Evolutionary conservation across 2,113 vertebrate species (phyloP).

Genomic region (Pterocles orientalis): DNA sequence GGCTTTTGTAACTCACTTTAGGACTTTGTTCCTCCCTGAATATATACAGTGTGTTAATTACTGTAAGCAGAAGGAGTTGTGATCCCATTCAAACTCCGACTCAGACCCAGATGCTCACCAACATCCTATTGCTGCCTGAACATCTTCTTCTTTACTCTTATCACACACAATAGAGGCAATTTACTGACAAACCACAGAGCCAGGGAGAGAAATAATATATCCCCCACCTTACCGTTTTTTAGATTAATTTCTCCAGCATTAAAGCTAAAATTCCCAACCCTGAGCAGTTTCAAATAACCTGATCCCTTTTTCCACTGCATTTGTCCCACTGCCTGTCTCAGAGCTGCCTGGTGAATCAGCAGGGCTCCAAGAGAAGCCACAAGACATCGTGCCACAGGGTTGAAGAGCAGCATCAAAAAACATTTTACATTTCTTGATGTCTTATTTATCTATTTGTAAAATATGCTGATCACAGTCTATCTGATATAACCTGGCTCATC

Average conservation of each 20-base stretch:
- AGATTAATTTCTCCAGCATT: neutral
- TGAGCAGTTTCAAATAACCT: neutral
- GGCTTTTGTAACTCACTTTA: neutral
- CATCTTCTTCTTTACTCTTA: neutral
- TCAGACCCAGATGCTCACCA: neutral
- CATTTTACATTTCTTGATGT: neutral
- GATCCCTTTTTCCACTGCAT: neutral
- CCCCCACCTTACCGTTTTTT: neutral
- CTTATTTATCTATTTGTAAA: neutral
- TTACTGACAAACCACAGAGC: neutral
- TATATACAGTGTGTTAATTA: neutral
- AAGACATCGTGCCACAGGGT: fast-evolving
- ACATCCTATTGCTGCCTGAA: neutral
- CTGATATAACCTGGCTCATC: neutral
- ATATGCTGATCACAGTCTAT: neutral
- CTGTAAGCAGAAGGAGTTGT: neutral
- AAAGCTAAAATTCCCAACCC: neutral
- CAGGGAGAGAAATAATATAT: neutral
- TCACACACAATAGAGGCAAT: neutral
- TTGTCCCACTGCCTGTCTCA: neutral
- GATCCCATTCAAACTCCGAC: neutral
- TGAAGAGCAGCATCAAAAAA: neutral
- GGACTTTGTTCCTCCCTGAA: neutral
- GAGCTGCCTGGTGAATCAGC: neutral
- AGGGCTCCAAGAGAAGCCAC: neutral